Percentiles rank a stretch among this genome's conserved stretches.
Evolutionary conservation across 2,797 vertebrate species (phyloP).

Genomic region (Peromyscus eremicus): DNA sequence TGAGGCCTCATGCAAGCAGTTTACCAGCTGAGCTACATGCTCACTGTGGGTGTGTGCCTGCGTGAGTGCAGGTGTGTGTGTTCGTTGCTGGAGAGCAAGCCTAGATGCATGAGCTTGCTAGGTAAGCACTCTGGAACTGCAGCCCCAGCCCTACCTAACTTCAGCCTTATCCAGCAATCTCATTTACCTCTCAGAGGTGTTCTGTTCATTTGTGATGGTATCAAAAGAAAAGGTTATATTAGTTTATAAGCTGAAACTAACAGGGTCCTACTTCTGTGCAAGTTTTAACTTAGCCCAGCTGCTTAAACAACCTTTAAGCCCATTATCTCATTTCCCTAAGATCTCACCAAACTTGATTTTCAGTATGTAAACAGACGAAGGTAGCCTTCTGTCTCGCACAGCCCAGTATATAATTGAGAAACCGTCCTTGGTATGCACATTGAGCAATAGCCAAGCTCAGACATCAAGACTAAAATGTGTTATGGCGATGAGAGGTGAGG

Average conservation of each 20-base stretch:
- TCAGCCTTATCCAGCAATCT: background rate
- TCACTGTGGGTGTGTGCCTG: background rate
- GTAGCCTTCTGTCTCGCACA: slow-evolving; percentile 54
- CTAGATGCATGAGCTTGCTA: background rate
- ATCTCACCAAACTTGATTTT: slow-evolving; percentile 84
- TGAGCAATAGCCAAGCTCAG: slow-evolving; percentile 71
- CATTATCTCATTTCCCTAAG: slow-evolving; percentile 77
- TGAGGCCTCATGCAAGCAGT: background rate
- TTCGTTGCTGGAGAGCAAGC: background rate
- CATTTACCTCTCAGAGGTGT: slow-evolving; percentile 34
- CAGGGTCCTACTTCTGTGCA: slow-evolving; percentile 47
- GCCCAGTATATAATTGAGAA: slow-evolving; percentile 57
- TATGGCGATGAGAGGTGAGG: slow-evolving; percentile 14
- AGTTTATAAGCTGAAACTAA: slow-evolving; percentile 30
- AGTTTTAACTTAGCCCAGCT: slow-evolving; percentile 73
- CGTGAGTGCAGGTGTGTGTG: too few relatives aligned
- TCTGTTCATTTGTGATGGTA: slow-evolving; percentile 10
- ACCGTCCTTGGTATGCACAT: background rate
- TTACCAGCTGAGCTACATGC: background rate
- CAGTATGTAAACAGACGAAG: slow-evolving; percentile 47
- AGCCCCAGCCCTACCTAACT: background rate
- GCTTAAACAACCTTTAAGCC: slow-evolving; percentile 49
- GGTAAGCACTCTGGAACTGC: background rate
- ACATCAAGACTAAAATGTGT: slow-evolving; percentile 57
- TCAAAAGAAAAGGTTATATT: slow-evolving; percentile 38